Evolutionary conservation across 2,113 vertebrate genomes (phyloP).

Genomic region (Neodontobutis hainanensis): DNA sequence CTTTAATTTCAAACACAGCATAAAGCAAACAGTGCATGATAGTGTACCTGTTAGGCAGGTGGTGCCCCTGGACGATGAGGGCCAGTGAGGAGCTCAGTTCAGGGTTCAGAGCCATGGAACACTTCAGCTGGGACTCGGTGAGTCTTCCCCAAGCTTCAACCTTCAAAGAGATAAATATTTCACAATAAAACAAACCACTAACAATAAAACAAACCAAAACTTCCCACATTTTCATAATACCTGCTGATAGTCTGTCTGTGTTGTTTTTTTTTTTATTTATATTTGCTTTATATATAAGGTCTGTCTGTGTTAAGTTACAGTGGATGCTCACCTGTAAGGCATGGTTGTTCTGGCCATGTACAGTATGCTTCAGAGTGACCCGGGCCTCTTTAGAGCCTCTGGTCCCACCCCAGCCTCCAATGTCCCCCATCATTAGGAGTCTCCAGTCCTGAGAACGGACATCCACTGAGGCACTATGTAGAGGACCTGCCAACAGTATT

Average conservation of each 20-base stretch:
- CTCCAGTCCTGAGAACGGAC: constrained; percentile 39
- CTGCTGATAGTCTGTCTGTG: too few relatives aligned
- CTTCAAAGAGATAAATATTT: constrained; percentile 32
- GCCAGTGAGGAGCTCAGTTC: constrained; percentile 75
- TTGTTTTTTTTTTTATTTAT: not conserved
- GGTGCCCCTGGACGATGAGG: constrained; percentile 76
- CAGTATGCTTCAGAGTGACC: constrained; percentile 61
- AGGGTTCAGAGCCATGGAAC: constrained; percentile 75
- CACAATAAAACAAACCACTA: not conserved
- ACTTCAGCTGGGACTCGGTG: constrained; percentile 76
- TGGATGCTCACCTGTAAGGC: constrained; percentile 61
- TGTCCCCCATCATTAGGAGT: constrained; percentile 48
- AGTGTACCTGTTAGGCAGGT: constrained; percentile 74
- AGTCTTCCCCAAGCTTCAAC: constrained; percentile 74
- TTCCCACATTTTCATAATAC: not conserved
- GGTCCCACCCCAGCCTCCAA: constrained; percentile 55
- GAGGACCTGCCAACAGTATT: constrained; percentile 50
- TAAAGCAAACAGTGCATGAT: not conserved
- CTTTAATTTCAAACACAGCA: not conserved
- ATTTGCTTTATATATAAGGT: not conserved
- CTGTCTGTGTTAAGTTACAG: not conserved
- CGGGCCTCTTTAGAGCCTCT: constrained; percentile 61
- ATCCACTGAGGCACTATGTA: constrained; percentile 53
- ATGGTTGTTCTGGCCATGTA: constrained; percentile 36
- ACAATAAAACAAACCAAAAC: not conserved